phyloP scores from a whole-genome alignment of 2,113 vertebrate species.

The Bostrychus sinensis region DNA sequence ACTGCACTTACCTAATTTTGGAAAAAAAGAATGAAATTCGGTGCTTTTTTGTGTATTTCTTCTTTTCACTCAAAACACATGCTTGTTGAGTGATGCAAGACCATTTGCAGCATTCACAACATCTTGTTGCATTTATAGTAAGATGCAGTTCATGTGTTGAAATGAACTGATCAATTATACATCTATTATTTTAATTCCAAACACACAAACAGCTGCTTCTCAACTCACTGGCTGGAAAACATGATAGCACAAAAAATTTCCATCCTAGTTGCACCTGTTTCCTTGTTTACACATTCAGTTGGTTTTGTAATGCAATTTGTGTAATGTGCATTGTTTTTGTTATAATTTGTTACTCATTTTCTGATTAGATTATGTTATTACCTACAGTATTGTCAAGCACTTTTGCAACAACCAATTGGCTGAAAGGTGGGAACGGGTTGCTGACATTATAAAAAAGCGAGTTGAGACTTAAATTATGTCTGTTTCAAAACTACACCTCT shows the following conservation, averaged over 20 bases:
- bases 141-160: slow-evolving; percentile 14
- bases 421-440: too few relatives aligned
- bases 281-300: background rate
- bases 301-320: slow-evolving; percentile 14
- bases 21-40: background rate
- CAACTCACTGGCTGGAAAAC: background rate
- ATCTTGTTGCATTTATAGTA: slow-evolving; percentile 1
- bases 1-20: too few relatives aligned
- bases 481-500: too few relatives aligned
- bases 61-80: slow-evolving; percentile 5
- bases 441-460: too few relatives aligned
- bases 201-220: slow-evolving; percentile 26
- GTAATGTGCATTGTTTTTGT: too few relatives aligned
- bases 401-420: too few relatives aligned
- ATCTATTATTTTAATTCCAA: slow-evolving; percentile 8
- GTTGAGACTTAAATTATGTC: too few relatives aligned
- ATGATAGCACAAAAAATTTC: background rate
- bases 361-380: too few relatives aligned
- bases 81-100: background rate
- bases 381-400: too few relatives aligned
- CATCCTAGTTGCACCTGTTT: background rate
- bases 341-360: too few relatives aligned
- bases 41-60: background rate
- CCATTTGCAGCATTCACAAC: background rate
- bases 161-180: slow-evolving; percentile 10